Evolutionary conservation across 2,113 vertebrate species (phyloP).

Genomic region (Bubo scandiacus): DNA sequence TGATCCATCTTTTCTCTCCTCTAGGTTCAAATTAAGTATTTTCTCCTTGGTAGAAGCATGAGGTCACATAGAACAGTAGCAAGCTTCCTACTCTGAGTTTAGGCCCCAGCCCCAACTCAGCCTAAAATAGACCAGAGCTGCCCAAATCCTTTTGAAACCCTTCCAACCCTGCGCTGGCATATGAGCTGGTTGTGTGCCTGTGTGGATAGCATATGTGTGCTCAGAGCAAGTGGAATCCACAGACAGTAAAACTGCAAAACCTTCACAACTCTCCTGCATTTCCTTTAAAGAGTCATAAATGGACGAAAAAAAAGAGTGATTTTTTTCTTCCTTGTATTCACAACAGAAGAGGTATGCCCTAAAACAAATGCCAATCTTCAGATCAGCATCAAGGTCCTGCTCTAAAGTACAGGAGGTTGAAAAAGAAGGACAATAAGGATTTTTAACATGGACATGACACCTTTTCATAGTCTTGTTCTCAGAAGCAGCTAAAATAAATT

Average conservation of each 20-base stretch:
- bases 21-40: neutral
- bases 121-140: neutral
- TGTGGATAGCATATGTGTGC: neutral
- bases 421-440: neutral
- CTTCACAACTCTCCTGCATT: neutral
- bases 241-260: neutral
- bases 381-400: neutral
- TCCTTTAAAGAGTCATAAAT: neutral
- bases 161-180: neutral
- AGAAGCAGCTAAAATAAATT: neutral
- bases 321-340: neutral
- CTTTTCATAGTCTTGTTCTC: neutral
- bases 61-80: neutral
- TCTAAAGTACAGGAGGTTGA: neutral
- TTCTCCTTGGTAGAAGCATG: neutral
- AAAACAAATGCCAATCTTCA: neutral
- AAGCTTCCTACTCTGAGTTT: neutral
- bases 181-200: accelerated
- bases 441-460: neutral
- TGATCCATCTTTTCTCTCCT: neutral
- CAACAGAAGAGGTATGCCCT: neutral
- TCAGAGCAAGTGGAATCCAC: neutral
- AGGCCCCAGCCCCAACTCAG: neutral
- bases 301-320: neutral
- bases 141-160: neutral